A percentile compares a stretch with the other conserved stretches of the same genome.
Evolutionary conservation across 2,797 vertebrate genomes (phyloP).

Genomic region (Pteropus rufus): DNA sequence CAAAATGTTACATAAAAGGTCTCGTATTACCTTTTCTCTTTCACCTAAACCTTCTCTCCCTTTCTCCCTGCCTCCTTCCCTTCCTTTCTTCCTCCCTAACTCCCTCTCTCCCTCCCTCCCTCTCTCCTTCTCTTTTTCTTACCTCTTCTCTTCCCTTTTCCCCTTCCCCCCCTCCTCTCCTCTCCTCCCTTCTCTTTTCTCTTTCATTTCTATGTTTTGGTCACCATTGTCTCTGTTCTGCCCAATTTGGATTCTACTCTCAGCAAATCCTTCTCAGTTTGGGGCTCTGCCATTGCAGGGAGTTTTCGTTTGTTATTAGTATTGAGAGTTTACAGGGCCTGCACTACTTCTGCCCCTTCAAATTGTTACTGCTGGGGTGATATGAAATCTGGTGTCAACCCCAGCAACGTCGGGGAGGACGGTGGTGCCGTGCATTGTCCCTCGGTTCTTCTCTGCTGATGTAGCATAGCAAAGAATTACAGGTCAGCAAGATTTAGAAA

Average conservation of each 20-base stretch:
- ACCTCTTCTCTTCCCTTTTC: rapidly evolving
- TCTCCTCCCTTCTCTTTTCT: no score
- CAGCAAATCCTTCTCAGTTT: not conserved
- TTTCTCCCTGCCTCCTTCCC: not conserved
- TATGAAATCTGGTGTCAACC: no score
- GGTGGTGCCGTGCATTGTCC: no score
- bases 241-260: not conserved
- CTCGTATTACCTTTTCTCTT: not conserved
- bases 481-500: no score
- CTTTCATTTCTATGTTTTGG: not conserved
- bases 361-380: no score
- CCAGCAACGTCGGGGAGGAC: no score
- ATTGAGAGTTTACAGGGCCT: not conserved
- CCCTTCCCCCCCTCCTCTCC: rapidly evolving
- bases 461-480: no score
- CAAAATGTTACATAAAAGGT: not conserved
- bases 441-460: no score
- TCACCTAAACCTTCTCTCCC: no score
- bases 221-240: not conserved
- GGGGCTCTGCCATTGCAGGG: not conserved
- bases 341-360: not conserved
- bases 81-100: not conserved
- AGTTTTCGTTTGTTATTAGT: not conserved
- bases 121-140: not conserved
- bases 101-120: not conserved